Evolutionary conservation across 2,113 vertebrate genomes (phyloP).

Genomic region (Oreotrochilus melanogaster): DNA sequence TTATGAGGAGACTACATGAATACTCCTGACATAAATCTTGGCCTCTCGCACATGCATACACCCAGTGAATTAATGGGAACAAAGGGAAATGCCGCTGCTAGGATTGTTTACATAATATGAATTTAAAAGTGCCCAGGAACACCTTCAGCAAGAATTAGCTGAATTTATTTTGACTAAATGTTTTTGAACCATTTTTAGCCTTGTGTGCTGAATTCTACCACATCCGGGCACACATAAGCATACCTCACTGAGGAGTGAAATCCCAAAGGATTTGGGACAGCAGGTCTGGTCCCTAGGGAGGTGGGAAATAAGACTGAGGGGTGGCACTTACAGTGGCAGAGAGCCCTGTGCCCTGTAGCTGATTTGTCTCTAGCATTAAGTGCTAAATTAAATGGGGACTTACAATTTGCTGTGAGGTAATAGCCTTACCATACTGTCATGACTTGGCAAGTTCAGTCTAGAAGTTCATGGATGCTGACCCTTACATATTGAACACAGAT

Average conservation of each 20-base stretch:
- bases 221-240: rapidly evolving
- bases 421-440: neutral
- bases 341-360: neutral
- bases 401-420: neutral
- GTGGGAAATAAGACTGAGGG: neutral
- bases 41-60: rapidly evolving
- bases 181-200: neutral
- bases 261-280: neutral
- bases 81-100: slow-evolving; percentile 66
- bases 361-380: neutral
- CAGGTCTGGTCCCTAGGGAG: neutral
- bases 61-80: slow-evolving; percentile 49
- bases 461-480: neutral
- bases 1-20: neutral
- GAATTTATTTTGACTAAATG: neutral
- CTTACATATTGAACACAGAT: neutral
- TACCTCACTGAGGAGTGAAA: neutral
- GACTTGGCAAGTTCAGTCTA: neutral
- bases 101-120: slow-evolving; percentile 30
- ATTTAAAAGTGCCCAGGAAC: neutral
- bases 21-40: neutral
- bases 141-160: slow-evolving; percentile 18
- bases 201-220: neutral
- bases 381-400: neutral
- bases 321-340: neutral